Evolutionary conservation across 2,888 invertebrate genomes (phyloP), one percentile per base, ranked within the genome.

Genomic region (Megalurothrips usitatus): DNA sequence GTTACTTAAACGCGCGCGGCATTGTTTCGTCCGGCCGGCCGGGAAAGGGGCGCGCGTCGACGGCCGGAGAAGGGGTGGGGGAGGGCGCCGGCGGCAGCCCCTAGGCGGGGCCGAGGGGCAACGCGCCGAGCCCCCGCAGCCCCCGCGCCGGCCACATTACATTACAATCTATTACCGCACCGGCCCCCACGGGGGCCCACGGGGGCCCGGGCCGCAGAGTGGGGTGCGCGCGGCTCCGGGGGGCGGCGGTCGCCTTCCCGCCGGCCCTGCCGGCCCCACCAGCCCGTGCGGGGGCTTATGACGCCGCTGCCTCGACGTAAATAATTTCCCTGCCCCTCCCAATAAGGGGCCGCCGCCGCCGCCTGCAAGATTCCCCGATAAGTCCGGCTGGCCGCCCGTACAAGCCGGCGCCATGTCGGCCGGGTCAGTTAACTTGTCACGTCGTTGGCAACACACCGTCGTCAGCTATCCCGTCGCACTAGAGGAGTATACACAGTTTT

Each of bases 91-190:
- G 10, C 2, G n/a, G n/a, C n/a, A n/a, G n/a, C n/a, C n/a, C n/a
- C 34, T 43, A 43, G 34, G 34, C 3, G 34, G 34, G 34, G 34
- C 3, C 3, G 34, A 4, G 34, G 34, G 34, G 34, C 34, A 4
- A 43, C 3, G 34, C 34, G 34, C n/a, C n/a, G n/a, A n/a, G 14
- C 52, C 52, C 19, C 52, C 52, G 52, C 68, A 1, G 58, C 68
- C 23, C 68, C 68, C 11, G 11, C 63, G 68, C 8, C 68, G 68
- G 68, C 14, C 68, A 75, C 68, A 75, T 75, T 75, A 75, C 68
- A 75, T 75, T 75, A 75, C 68, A 75, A 75, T 75, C 68, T 75
- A 75, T 75, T 75, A 75, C 68, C 68, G 68, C 68, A 19, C 68
- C 68, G 68, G 23, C 23, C 3, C 63, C 63, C 19, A n/a, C 63